These are phyloP conservation scores for Carapus acus DNA, from an alignment of 2,797 vertebrate species.

Conservation along the genomic window DNA sequence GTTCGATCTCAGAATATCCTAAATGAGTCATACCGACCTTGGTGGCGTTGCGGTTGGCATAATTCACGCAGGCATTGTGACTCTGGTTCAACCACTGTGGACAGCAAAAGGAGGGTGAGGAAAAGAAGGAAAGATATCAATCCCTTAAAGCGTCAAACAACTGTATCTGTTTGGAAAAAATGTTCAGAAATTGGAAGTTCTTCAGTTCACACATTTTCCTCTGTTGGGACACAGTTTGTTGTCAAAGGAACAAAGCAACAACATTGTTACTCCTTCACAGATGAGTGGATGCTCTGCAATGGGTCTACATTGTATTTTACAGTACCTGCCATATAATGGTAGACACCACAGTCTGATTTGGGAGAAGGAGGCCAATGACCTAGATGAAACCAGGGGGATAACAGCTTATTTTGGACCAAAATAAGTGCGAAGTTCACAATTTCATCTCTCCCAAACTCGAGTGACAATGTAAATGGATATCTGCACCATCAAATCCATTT, in stretches of 20 bases:
- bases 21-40: constrained; percentile 65
- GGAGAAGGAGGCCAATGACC: constrained; percentile 85
- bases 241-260: neutral
- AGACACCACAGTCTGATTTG: constrained; percentile 83
- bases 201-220: neutral
- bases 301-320: constrained; percentile 34
- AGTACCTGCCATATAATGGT: constrained; percentile 89
- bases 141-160: too few species aligned
- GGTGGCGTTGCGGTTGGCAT: constrained; percentile 86
- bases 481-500: constrained; percentile 23
- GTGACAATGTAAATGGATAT: constrained; percentile 34
- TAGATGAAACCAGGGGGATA: constrained; percentile 65
- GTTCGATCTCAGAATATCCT: too few species aligned
- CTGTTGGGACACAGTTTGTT: too few species aligned
- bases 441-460: constrained; percentile 50
- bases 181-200: neutral
- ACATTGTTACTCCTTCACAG: constrained; percentile 10
- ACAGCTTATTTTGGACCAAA: constrained; percentile 59
- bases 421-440: constrained; percentile 58
- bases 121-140: neutral
- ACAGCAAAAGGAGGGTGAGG: constrained; percentile 9
- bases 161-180: neutral
- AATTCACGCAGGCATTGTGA: constrained; percentile 88
- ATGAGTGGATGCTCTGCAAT: constrained; percentile 43
- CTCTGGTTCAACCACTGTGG: constrained; percentile 87